Base-by-base conservation (phyloP, 2,113 vertebrate species). In the Quiscalus mexicanus region DNA sequence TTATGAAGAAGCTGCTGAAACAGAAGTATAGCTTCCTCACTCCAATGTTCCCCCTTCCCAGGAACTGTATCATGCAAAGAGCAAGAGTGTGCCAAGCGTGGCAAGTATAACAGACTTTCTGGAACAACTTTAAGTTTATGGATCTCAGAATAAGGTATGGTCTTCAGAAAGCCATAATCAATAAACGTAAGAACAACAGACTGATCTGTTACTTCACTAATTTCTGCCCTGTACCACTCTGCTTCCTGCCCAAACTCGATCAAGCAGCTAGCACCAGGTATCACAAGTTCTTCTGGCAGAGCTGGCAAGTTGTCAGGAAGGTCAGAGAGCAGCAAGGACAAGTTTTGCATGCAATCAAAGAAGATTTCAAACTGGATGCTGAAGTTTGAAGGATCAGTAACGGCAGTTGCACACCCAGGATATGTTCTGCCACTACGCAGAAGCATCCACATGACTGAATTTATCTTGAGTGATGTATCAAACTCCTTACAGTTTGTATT, bases 181-280 rank as follows among this genome's bases (percentile, higher is more conserved):
- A 99, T 96, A 37, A 98, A 97, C 12, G 44, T 90, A 50, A 99
- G 94, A 79, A 97, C 75, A 62, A 98, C 93, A 24, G 91, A 96
- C 11, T 82, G 82, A 78, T 79, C 58, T 52, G 97, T 98, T 6
- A 95, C 83, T n/a, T 98, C 56, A 31, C 90, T 87, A 5, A 99
- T 97, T 97, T 99, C 98, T 30, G 97, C 98, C 92, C 99, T 98
- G 89, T 98, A 98, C 99, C 98, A 99, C 60, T 98, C 97, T 25
- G 93, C 95, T 76, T 97, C 97, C 14, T 63, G 85, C 49, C 96
- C 97, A 17, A 95, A 98, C 80, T 96, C 97, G 3, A 99, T 92
- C 75, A 99, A 95, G 93, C 98, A 99, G 75, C 87, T 86, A 49
- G 87, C 62, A 35, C 98, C 98, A n/a, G 97, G 97, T 80, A 65